A percentile compares a stretch with the other conserved stretches of the same genome.
Conservation (phyloP, 2,113 vertebrate genomes). For the Phoenicopterus ruber region DNA sequence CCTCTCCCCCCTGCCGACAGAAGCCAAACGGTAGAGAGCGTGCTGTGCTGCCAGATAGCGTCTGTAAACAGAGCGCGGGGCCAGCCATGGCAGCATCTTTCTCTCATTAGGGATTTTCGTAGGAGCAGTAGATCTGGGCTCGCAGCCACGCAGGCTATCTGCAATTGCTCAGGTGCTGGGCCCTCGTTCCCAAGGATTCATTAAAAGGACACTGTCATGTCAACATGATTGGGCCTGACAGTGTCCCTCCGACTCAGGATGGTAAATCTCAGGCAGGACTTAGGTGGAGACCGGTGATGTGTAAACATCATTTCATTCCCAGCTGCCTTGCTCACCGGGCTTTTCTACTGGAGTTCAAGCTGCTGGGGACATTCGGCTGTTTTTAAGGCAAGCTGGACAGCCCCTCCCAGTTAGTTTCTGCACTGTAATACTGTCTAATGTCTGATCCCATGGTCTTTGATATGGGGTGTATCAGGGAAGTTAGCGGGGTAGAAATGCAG, state of each 20-base stretch:
- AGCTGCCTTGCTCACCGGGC: background rate
- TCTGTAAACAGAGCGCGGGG: slow-evolving; percentile 64
- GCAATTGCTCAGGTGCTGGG: slow-evolving; percentile 31
- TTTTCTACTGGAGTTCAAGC: background rate
- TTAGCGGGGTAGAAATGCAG: background rate
- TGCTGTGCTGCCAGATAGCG: slow-evolving; percentile 70
- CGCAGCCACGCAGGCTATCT: background rate
- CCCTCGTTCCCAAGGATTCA: background rate
- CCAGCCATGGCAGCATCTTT: slow-evolving; percentile 79
- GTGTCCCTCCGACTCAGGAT: background rate
- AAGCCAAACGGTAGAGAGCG: slow-evolving; percentile 77
- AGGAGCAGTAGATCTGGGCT: slow-evolving; percentile 64
- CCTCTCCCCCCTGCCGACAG: slow-evolving; percentile 8
- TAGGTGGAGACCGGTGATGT: background rate
- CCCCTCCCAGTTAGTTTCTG: background rate
- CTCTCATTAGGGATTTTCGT: slow-evolving; percentile 76
- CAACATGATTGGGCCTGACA: background rate
- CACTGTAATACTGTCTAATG: background rate
- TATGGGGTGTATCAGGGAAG: background rate
- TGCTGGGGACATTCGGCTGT: background rate
- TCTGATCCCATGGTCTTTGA: background rate
- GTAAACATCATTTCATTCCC: background rate
- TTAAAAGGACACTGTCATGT: slow-evolving; percentile 20
- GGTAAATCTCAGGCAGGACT: background rate
- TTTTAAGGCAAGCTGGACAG: background rate